Base-by-base conservation (phyloP, 2,888 invertebrate genomes). In the Chydorus sphaericus region DNA sequence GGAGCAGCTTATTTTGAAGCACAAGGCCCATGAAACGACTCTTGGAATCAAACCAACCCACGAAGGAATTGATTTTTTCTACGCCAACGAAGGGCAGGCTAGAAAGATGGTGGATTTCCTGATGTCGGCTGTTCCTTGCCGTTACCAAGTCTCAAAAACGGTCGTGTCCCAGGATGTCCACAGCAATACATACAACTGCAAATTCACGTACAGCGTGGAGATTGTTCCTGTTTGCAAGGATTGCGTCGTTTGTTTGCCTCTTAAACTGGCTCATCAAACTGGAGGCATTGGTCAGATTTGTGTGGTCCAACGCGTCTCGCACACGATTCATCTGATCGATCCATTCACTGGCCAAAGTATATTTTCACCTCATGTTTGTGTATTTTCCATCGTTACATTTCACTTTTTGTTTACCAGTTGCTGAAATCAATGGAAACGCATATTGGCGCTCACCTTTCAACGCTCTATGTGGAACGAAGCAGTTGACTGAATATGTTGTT, bases 101-200 rank as follows among this genome's bases (percentile, higher is more conserved):
- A 79, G 91, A 28, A 96, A 94, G 75, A 81, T 99, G 82, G 83
- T 94, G 0, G 94, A 97, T 65, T 99, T 98, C 67, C 73, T 99
- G 10, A 76, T 77, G 59, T 78, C 87, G 5, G 84, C 92, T 62
- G 77, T 97, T 55, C 98, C 98, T 0, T 83, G 87, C 64, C 83
- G 86, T 66, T 82, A 82, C 65, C 82, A 85, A 62, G 85, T 87
- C 66, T 92, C 96, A 0, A 94, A 97, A 70, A 92, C 93, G 66
- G 75, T 97, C 38, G 85, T 97, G 64, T 94, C 97, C 0, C 97
- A 97, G 66, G 98, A 99, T 70, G 86, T 91, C 57, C 93, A 92
- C 71, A 96, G 89, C 69, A 98, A 98, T 67, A 79, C 83, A 14
- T 96, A 87, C 71, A 96, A 96, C 70, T 97, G 94, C 72, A 99